Conservation (phyloP, 2,888 invertebrate genomes). For the Synergus japonicus region DNA sequence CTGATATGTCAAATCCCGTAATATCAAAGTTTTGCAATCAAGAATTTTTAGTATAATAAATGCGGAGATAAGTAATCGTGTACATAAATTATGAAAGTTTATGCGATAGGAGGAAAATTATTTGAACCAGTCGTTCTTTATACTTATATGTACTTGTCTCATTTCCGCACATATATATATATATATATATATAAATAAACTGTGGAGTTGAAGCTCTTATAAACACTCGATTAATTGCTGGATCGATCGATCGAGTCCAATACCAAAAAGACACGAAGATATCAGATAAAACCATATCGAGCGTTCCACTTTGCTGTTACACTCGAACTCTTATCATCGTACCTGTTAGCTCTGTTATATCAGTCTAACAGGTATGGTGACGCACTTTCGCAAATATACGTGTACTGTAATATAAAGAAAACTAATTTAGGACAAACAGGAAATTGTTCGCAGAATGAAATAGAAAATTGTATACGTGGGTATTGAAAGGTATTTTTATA, state of each 20-base stretch:
- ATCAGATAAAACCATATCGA: not conserved
- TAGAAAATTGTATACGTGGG: not conserved
- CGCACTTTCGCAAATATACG: slow-evolving; percentile 4
- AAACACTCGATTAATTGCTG: not conserved
- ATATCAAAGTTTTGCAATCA: slow-evolving; percentile 16
- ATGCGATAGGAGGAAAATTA: slow-evolving; percentile 11
- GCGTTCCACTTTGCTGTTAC: not conserved
- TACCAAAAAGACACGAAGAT: not conserved
- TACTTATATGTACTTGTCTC: not conserved
- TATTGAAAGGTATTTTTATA: not conserved
- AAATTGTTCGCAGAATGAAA: slow-evolving; percentile 3
- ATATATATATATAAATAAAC: not conserved
- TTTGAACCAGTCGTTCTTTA: not conserved
- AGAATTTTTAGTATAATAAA: slow-evolving; percentile 2
- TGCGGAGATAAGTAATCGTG: slow-evolving; percentile 3
- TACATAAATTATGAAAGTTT: slow-evolving; percentile 20
- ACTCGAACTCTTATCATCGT: slow-evolving; percentile 8
- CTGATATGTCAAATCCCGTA: not conserved
- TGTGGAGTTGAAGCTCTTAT: not conserved
- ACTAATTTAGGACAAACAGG: not conserved
- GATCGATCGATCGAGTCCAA: slow-evolving; percentile 9
- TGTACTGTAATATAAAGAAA: slow-evolving; percentile 1
- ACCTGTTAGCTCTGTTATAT: not conserved
- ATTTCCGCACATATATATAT: not conserved
- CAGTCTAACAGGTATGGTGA: slow-evolving; percentile 13